Base-by-base conservation (phyloP, 2,888 invertebrate species). In the Ormyrus rosae region DNA sequence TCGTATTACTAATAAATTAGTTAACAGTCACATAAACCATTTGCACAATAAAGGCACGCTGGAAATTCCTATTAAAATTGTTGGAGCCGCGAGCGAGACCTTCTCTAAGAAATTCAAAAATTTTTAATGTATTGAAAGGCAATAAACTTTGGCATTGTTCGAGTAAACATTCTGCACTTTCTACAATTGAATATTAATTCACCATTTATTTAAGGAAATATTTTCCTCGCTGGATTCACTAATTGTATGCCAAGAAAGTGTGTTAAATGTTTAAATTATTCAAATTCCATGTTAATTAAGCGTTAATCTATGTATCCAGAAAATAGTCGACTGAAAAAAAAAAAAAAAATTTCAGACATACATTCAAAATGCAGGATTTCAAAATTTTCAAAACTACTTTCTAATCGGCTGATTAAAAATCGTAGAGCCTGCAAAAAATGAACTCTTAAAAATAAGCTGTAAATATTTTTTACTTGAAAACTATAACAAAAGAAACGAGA, bases 181-280 rank as follows among this genome's bases (percentile, higher is more conserved):
- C 46, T 46, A 13, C 7, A 5, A 9, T 48, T 50, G n/a, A 64
- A 64, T 64, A 48, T 64, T 48, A 60, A 34, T 60, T 70, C 51
- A 70, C 60, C 34, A 50, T 48, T 19, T n/a, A 58, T 13, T 6
- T 0, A 45, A 5, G 34, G 4, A 71, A 60, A 60, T 71, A 50
- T 70, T 70, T 60, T 48, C 53, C 45, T 7, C 34, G 34, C 8
- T 53, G n/a, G 6, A 50, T 65, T 19, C 48, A 48, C 65, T 11
- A 65, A 56, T 56, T 65, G 64, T 58, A 9, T 74, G 48, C 50
- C 74, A 48, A 7, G 65, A 74, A 74, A 74, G 74, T 74, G 11
- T 74, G 65, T 65, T 74, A 74, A 65, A 75, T 53, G 67, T 51
- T 6, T 68, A 13, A 56, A 45, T 34, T 51, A 53, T 68, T 75